Conservation (phyloP, 2,113 vertebrate species). For the Grammomys dolichurus region DNA sequence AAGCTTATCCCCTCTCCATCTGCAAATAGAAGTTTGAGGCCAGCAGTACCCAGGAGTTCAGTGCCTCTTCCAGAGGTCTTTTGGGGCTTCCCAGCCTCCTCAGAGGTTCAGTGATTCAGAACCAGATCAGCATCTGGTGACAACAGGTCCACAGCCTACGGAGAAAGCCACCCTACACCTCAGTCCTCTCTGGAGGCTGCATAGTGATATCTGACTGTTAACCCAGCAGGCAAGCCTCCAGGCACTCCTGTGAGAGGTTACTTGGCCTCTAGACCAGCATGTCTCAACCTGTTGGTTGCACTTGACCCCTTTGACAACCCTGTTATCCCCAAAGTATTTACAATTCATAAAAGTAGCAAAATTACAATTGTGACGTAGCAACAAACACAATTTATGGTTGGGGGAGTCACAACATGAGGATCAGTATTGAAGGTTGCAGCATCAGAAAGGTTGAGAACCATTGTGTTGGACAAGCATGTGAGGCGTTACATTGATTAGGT, state of each 20-base stretch:
- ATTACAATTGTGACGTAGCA: not conserved
- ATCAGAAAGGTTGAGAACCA: not conserved
- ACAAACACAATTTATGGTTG: not conserved
- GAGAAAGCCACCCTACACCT: not conserved
- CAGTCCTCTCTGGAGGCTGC: not conserved
- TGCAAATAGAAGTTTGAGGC: not conserved
- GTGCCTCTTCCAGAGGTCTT: not conserved
- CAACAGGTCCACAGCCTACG: not conserved
- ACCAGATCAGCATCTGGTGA: not conserved
- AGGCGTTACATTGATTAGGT: not conserved
- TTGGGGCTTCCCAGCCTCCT: not conserved
- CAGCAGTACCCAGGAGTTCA: not conserved
- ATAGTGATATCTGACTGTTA: not conserved
- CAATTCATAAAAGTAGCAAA: not conserved
- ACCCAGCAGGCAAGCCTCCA: not conserved
- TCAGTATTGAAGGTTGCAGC: not conserved
- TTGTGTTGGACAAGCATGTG: not conserved
- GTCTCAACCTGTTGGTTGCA: not conserved
- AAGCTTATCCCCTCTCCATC: not conserved
- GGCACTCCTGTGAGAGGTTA: not conserved
- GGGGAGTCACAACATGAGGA: not conserved
- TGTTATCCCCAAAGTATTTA: not conserved
- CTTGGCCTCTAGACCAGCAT: not conserved
- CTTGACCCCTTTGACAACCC: not conserved
- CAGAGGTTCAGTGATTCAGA: not conserved